Conservation (phyloP, 2,888 invertebrate genomes). For the Ischnura elegans region DNA sequence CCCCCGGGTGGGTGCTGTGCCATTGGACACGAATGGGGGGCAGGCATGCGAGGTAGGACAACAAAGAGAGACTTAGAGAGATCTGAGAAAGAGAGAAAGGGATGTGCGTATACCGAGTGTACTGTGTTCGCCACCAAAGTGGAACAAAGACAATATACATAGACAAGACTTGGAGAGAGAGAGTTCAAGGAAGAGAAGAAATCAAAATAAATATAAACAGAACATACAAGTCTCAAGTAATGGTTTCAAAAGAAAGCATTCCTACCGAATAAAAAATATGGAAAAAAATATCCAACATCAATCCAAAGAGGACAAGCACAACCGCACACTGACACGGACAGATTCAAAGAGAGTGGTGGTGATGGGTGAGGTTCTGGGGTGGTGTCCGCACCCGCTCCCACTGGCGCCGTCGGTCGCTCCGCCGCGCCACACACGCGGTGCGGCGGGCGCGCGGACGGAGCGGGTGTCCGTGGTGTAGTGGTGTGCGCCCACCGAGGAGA, state of each 20-base stretch:
- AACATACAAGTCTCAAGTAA: constrained; percentile 5
- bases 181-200: constrained; percentile 43
- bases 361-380: neutral
- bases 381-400: neutral
- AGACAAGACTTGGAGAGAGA: neutral
- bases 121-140: neutral
- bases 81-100: neutral
- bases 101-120: neutral
- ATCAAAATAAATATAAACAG: constrained; percentile 28
- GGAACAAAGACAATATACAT: neutral
- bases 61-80: neutral
- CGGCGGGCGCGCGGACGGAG: neutral
- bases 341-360: neutral
- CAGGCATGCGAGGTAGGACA: constrained; percentile 44
- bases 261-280: constrained; percentile 45
- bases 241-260: constrained; percentile 53
- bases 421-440: neutral
- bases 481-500: neutral
- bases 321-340: neutral
- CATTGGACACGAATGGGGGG: constrained; percentile 18
- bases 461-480: neutral
- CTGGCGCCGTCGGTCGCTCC: neutral
- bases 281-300: constrained; percentile 54
- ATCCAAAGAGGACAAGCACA: constrained; percentile 34
- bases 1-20: constrained; percentile 6